Conservation (phyloP, 1,140 invertebrate genomes). For the Trichogramma pretiosum region DNA sequence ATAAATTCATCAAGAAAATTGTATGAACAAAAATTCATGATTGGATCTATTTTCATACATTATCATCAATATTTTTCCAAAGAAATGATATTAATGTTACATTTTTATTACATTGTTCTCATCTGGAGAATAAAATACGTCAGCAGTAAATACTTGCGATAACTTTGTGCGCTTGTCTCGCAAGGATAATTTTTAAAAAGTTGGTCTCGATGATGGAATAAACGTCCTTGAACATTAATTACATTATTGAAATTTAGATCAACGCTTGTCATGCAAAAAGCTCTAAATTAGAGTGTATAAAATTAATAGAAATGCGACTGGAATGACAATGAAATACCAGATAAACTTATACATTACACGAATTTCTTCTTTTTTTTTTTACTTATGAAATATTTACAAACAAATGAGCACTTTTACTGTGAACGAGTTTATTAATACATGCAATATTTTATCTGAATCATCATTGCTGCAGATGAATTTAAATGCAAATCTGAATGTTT, state of each 20-base stretch:
- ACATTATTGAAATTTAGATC: background rate
- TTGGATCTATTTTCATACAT: background rate
- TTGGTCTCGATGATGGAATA: constrained; percentile 10
- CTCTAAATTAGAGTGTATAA: constrained; percentile 12
- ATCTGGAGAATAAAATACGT: background rate
- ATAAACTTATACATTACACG: constrained; percentile 11
- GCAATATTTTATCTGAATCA: too few relatives aligned
- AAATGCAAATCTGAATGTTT: too few relatives aligned
- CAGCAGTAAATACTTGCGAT: constrained; percentile 14
- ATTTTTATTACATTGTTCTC: background rate
- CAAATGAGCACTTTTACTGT: too few relatives aligned
- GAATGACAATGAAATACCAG: constrained; percentile 28
- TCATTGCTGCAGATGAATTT: too few relatives aligned
- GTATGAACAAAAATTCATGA: too few relatives aligned
- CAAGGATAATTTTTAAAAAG: constrained; percentile 9
- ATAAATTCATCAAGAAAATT: constrained; percentile 5
- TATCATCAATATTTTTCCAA: background rate
- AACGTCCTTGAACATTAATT: background rate
- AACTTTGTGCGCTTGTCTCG: constrained; percentile 17
- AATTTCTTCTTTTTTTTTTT: background rate
- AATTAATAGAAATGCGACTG: constrained; percentile 29
- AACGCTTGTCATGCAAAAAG: constrained; percentile 6
- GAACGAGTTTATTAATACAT: too few relatives aligned
- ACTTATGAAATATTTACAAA: background rate
- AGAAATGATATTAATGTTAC: background rate